A percentile compares a stretch with the other conserved stretches of the same genome.
phyloP scores from a whole-genome alignment of 1,140 invertebrate genomes.

The Trinorchestia longiramus region DNA sequence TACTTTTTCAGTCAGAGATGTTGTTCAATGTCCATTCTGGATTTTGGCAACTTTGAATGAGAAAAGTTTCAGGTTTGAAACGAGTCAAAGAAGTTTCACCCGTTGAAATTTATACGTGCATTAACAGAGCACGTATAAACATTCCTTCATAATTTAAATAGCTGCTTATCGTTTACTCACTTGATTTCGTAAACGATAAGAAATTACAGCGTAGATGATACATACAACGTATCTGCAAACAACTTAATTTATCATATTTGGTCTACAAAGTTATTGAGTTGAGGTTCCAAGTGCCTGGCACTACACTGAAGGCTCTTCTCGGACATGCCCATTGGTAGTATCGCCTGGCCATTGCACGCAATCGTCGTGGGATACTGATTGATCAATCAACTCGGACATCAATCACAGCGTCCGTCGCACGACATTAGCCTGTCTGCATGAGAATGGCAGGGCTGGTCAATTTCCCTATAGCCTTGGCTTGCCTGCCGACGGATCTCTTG shows the following conservation, averaged over 20 bases:
- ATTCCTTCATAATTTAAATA: neutral
- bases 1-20: neutral
- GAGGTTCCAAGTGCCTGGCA: neutral
- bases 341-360: neutral
- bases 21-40: neutral
- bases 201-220: neutral
- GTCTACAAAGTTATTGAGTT: neutral
- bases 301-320: neutral
- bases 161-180: neutral
- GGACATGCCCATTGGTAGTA: neutral
- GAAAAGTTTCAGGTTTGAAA: neutral
- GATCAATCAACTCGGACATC: conserved; percentile 44
- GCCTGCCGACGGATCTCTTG: neutral
- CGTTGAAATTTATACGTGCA: neutral
- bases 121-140: neutral
- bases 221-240: neutral
- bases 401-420: conserved; percentile 25
- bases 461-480: conserved; percentile 33
- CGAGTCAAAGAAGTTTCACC: neutral
- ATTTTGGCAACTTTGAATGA: neutral
- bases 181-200: neutral
- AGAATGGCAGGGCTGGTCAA: conserved; percentile 28
- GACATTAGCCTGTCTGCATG: conserved; percentile 52
- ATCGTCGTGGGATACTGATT: conserved; percentile 40
- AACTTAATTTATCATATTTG: neutral